Base-by-base conservation (phyloP, 2,888 invertebrate species). In the Trichogramma dendrolimi region DNA sequence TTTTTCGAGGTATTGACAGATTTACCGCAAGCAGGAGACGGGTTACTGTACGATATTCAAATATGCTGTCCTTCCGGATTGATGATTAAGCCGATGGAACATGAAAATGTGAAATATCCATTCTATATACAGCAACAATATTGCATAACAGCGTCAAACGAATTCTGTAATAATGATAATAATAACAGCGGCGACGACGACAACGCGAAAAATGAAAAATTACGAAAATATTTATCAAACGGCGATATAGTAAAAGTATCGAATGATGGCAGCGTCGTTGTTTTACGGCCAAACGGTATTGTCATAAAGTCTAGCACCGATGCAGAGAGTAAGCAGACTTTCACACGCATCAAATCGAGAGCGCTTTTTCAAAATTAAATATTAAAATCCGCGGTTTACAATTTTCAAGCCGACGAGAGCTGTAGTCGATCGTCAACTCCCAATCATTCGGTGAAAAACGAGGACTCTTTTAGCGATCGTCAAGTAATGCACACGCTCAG, bases 161-260 rank as follows among this genome's bases (percentile, higher is more conserved):
- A 67, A 4, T 62, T 53, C 55, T 64, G 65, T 55, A 58, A 63
- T 41, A 47, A 42, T 57, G 66, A 65, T 39, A 27, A 27, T 27
- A 48, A 52, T 7, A 58, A 43, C 41, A 27, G 27, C 27, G 27
- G 27, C 27, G 71, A 70, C 60, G 60, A 62, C 55, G 56, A 55
- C 3, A 39, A 7, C 14, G 54, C 59, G 43, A 60, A 62, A 46
- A 47, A 66, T 5, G 72, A 72, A 61, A 65, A 46, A 43, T 67
- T 68, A 60, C 72, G 78, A 58, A 76, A 73, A 63, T 78, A 74
- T 65, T 67, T 77, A 42, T 69, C 69, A 46, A 77, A 75, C 58
- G 78, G 76, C 5, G 75, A 71, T n/a, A 68, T 78, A 62, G 64
- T 77, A 56, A 75, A 76, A 67, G 77, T 76, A 63, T 63, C 73